Conservation (phyloP, 2,888 invertebrate genomes). For the Microdon myrmicae region DNA sequence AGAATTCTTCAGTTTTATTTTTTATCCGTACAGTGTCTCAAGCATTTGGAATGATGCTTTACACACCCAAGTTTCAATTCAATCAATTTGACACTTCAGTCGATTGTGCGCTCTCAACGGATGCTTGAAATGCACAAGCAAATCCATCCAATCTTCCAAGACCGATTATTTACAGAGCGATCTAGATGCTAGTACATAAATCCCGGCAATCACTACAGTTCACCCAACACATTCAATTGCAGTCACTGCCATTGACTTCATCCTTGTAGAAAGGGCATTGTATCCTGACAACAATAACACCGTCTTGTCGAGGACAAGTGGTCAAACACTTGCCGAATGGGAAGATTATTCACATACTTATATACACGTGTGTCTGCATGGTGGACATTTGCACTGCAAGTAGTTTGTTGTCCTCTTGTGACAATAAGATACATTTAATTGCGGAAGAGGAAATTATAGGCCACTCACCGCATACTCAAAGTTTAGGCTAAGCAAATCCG, state of each 20-base stretch:
- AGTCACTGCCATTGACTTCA: no score
- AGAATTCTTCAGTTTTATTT: constrained; percentile 1
- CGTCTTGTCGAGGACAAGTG: constrained; percentile 23
- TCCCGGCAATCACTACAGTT: constrained; percentile 40
- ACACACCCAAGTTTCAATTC: constrained; percentile 40
- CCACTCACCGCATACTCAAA: background rate
- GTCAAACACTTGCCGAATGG: constrained; percentile 33
- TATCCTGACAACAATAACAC: constrained; percentile 11
- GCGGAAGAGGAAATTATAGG: constrained; percentile 13
- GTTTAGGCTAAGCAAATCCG: background rate
- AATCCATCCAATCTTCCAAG: constrained; percentile 41
- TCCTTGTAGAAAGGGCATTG: no score
- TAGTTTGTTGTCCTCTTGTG: constrained; percentile 39
- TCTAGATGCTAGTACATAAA: constrained; percentile 25
- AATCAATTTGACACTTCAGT: constrained; percentile 48
- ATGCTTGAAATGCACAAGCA: constrained; percentile 35
- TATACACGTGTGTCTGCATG: no score
- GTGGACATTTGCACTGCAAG: constrained; percentile 22
- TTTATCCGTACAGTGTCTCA: background rate
- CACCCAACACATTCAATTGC: constrained; percentile 12
- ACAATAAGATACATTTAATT: constrained; percentile 37
- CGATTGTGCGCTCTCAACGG: constrained; percentile 34
- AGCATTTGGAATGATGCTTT: constrained; percentile 24
- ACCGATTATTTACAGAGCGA: constrained; percentile 39
- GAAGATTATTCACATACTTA: constrained; percentile 11